These are phyloP conservation scores for Pachyramphus minor DNA, from an alignment of 2,113 vertebrate species.

Conservation along the genomic window DNA sequence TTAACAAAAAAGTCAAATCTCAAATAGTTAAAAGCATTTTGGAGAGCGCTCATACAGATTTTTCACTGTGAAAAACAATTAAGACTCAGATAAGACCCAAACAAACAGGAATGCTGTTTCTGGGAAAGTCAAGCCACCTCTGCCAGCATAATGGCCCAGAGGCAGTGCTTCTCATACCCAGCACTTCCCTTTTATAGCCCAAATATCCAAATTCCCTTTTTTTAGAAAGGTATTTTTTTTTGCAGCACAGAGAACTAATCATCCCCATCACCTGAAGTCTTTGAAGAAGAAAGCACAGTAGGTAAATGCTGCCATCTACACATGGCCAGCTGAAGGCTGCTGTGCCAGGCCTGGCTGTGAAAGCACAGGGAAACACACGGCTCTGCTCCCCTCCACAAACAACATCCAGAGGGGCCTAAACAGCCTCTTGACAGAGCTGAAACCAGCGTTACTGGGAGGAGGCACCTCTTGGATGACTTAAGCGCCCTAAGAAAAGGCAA, in stretches of 20 bases:
- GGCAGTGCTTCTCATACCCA: background rate
- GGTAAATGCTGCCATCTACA: conserved; percentile 66
- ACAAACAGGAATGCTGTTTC: background rate
- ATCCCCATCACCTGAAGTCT: background rate
- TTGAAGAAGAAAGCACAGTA: background rate
- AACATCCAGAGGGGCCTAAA: background rate
- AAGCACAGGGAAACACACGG: background rate
- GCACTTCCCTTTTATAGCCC: background rate
- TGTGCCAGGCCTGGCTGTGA: background rate
- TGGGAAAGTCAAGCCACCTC: background rate
- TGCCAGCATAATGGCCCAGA: background rate
- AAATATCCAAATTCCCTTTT: background rate
- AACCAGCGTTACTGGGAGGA: background rate
- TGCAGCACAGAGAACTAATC: background rate
- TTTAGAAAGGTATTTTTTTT: background rate
- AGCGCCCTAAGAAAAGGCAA: background rate
- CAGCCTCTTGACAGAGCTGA: background rate
- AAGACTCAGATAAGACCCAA: background rate
- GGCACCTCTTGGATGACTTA: background rate
- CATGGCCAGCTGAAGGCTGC: background rate
- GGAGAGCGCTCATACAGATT: background rate
- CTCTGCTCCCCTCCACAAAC: background rate
- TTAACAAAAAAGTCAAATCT: background rate
- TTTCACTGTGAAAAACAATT: background rate
- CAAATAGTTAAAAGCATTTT: background rate